These are phyloP conservation scores for Okapia johnstoni DNA, from an alignment of 2,113 vertebrate genomes.

Conservation along the genomic window DNA sequence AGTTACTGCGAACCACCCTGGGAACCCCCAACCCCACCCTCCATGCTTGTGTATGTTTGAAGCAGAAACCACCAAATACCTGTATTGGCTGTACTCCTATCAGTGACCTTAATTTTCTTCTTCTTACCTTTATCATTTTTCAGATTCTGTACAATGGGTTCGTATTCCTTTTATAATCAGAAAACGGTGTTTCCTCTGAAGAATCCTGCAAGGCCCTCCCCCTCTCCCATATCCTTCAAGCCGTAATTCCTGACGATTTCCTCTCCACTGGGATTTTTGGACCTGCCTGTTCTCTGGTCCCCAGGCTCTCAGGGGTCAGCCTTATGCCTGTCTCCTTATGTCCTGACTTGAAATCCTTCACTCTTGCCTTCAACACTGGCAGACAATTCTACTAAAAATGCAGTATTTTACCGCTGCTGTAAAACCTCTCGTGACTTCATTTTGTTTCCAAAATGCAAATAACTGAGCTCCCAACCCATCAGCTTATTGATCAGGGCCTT, in stretches of 20 bases:
- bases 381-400: not conserved
- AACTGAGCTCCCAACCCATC: not conserved
- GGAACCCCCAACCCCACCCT: fast-evolving
- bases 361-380: fast-evolving
- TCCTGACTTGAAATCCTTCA: too few species aligned
- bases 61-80: not conserved
- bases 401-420: not conserved
- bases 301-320: fast-evolving
- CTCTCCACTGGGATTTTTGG: not conserved
- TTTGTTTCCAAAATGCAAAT: not conserved
- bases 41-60: not conserved
- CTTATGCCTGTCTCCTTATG: too few species aligned
- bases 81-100: too few species aligned
- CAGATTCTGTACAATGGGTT: not conserved
- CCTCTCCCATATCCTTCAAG: fast-evolving
- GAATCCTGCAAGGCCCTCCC: not conserved
- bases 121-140: not conserved
- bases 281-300: too few species aligned
- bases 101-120: not conserved
- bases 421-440: not conserved
- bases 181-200: not conserved
- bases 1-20: not conserved
- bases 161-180: not conserved
- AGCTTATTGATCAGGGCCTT: not conserved
- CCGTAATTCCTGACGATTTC: fast-evolving